Conservation (phyloP, 2,797 vertebrate genomes). For the Paedocypris micromegethes region DNA sequence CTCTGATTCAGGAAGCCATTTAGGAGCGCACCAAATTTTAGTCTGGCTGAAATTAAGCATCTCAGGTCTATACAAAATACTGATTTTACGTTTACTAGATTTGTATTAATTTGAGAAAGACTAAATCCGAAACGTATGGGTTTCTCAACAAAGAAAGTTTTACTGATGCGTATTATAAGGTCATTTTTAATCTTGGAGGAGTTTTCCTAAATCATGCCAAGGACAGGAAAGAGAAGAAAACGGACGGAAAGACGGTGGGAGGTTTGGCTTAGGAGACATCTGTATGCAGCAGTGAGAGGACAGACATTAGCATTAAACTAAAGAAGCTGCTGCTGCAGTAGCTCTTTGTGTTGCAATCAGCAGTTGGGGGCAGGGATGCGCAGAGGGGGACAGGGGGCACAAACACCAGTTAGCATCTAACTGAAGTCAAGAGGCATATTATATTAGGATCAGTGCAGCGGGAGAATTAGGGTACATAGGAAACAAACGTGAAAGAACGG, state of each 20-base stretch:
- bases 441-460: constrained; percentile 12
- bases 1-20: no score
- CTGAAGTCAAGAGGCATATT: constrained; percentile 47
- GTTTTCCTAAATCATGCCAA: constrained; percentile 4
- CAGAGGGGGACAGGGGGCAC: constrained; percentile 37
- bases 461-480: constrained; percentile 2
- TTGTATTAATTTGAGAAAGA: no score
- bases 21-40: no score
- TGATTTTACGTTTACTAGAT: no score
- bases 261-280: constrained; percentile 65
- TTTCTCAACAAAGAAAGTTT: no score
- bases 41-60: background rate
- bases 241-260: constrained; percentile 51
- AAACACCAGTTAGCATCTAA: constrained; percentile 41
- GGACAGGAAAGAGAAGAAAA: constrained; percentile 12
- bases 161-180: background rate
- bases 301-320: constrained; percentile 75
- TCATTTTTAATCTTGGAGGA: background rate
- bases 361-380: constrained; percentile 52
- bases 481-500: background rate
- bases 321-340: constrained; percentile 68
- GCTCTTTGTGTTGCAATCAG: constrained; percentile 66
- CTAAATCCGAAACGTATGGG: no score
- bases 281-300: constrained; percentile 70
- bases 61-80: no score